Evolutionary conservation across 2,888 invertebrate genomes (phyloP).

Genomic region (Cheiracanthium punctorium): DNA sequence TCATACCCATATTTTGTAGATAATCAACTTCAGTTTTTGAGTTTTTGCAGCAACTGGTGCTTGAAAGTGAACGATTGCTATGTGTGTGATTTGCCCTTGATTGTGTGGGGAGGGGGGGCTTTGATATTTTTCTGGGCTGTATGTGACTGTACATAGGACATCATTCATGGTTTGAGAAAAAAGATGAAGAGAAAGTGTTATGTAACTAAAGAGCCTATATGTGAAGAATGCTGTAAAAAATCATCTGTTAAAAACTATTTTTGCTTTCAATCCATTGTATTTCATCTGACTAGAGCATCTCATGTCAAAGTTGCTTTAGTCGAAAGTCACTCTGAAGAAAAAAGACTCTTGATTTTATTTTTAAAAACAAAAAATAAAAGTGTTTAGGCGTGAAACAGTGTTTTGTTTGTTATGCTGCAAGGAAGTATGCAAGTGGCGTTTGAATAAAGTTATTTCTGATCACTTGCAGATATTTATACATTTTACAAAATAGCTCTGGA

Average conservation of each 20-base stretch:
- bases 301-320: background rate
- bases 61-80: slow-evolving; percentile 60
- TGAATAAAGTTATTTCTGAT: slow-evolving; percentile 29
- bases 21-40: slow-evolving; percentile 54
- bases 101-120: background rate
- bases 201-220: background rate
- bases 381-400: slow-evolving; percentile 12
- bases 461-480: slow-evolving; percentile 20
- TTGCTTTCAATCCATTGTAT: slow-evolving; percentile 5
- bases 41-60: slow-evolving; percentile 68
- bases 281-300: background rate
- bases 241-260: slow-evolving; percentile 21
- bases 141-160: slow-evolving; percentile 63
- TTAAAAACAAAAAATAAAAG: slow-evolving; percentile 19
- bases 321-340: background rate
- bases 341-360: slow-evolving; percentile 17
- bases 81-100: slow-evolving; percentile 30
- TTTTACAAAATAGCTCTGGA: slow-evolving; percentile 14
- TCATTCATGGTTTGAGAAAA: slow-evolving; percentile 47
- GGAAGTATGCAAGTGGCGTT: slow-evolving; percentile 24
- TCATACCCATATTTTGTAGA: slow-evolving; percentile 70
- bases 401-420: slow-evolving; percentile 33
- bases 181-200: background rate
- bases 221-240: slow-evolving; percentile 11
- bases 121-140: slow-evolving; percentile 28